These are phyloP conservation scores for Drosophila malerkotliana DNA, from an alignment of 1,140 invertebrate species.

Conservation along the genomic window DNA sequence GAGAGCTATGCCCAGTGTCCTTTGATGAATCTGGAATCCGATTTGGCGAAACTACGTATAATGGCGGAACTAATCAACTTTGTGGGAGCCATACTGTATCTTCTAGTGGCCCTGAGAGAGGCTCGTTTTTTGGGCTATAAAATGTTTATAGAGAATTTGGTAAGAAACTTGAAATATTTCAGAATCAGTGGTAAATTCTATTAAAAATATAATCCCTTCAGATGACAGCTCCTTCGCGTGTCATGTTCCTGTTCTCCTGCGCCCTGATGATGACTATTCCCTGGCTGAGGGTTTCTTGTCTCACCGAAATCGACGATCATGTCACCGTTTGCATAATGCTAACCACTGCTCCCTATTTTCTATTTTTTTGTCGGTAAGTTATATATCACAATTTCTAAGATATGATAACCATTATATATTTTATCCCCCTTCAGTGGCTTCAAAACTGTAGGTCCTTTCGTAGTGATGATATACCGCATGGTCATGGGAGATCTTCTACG, in stretches of 20 bases:
- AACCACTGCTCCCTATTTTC: constrained; percentile 97
- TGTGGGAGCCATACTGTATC: constrained; percentile 91
- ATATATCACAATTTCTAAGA: neutral
- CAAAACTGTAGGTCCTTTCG: constrained; percentile 98
- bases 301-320: constrained; percentile 94
- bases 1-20: constrained; percentile 81
- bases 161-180: constrained; percentile 80
- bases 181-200: neutral
- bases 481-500: constrained; percentile 97
- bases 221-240: constrained; percentile 93
- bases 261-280: constrained; percentile 93
- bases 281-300: constrained; percentile 92
- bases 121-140: constrained; percentile 92
- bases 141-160: constrained; percentile 96
- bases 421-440: constrained; percentile 90
- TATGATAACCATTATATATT: neutral
- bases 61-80: constrained; percentile 89
- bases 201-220: constrained; percentile 69
- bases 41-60: constrained; percentile 86
- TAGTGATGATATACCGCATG: constrained; percentile 99
- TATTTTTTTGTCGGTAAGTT: constrained; percentile 97
- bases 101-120: constrained; percentile 92
- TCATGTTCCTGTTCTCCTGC: constrained; percentile 97
- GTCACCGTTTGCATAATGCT: constrained; percentile 97
- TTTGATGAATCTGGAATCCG: constrained; percentile 79